These are phyloP conservation scores for Pangasius krempfi DNA, from an alignment of 2,797 vertebrate genomes.

Conservation along the genomic window DNA sequence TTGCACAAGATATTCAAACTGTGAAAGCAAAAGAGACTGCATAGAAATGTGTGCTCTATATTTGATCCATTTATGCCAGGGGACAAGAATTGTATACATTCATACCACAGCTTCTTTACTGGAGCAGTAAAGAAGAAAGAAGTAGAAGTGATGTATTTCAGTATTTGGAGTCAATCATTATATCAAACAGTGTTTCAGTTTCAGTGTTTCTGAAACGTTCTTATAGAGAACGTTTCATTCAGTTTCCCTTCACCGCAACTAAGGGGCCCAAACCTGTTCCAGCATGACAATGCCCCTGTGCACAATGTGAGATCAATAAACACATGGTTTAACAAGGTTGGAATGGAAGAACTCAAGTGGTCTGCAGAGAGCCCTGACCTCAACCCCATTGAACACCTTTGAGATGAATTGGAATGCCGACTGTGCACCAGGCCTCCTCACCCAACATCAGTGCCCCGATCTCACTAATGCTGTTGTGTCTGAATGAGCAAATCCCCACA, in stretches of 20 bases:
- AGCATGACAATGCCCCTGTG: too few relatives aligned
- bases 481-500: not conserved
- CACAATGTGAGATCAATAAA: too few relatives aligned
- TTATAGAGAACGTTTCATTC: too few relatives aligned
- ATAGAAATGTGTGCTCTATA: not conserved
- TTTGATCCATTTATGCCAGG: not conserved
- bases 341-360: too few relatives aligned
- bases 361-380: not conserved
- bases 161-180: not conserved
- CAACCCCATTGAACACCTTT: not conserved
- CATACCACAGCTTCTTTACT: too few relatives aligned
- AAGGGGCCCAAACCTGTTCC: too few relatives aligned
- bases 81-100: not conserved
- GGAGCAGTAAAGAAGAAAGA: too few relatives aligned
- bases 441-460: not conserved
- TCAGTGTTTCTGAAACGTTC: not conserved
- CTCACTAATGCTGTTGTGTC: not conserved
- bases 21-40: not conserved
- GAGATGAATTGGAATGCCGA: not conserved
- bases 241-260: too few relatives aligned
- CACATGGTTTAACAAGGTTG: too few relatives aligned
- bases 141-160: not conserved
- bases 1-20: conserved; percentile 2
- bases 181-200: too few relatives aligned
- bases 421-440: not conserved